phyloP scores from a whole-genome alignment of 2,888 invertebrate species.

The Tipula vernalis region DNA sequence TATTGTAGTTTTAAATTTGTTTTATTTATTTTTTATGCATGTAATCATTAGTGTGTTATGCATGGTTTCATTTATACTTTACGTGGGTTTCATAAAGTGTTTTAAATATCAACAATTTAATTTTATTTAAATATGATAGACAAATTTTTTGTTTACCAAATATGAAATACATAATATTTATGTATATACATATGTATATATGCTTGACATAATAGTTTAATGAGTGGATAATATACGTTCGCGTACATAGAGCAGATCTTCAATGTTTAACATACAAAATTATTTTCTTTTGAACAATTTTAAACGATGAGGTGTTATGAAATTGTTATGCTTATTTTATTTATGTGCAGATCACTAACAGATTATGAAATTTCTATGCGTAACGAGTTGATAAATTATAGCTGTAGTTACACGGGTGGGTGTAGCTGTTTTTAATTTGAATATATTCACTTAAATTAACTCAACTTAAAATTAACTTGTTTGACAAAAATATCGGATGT shows the following conservation, averaged over 20 bases:
- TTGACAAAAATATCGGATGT: too few relatives aligned
- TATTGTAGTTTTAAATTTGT: not conserved
- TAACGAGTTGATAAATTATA: not conserved
- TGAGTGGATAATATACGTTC: not conserved
- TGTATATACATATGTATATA: not conserved
- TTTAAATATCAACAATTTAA: conserved; percentile 4
- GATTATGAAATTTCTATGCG: not conserved
- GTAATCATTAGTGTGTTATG: conserved; percentile 4
- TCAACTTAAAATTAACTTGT: too few relatives aligned
- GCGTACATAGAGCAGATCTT: not conserved
- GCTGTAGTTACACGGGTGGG: not conserved
- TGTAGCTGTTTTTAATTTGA: not conserved
- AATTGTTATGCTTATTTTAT: not conserved
- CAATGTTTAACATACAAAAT: not conserved
- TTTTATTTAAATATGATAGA: not conserved
- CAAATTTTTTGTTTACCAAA: not conserved
- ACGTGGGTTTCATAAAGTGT: not conserved
- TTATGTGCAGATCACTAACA: not conserved
- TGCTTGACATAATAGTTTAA: not conserved
- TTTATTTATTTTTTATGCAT: not conserved
- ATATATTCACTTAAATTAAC: not conserved
- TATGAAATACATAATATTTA: not conserved
- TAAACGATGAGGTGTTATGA: not conserved
- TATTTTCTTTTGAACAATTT: not conserved
- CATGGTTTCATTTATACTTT: not conserved